Base-by-base conservation (phyloP, 2,113 vertebrate genomes). In the Ptilonorhynchus violaceus region DNA sequence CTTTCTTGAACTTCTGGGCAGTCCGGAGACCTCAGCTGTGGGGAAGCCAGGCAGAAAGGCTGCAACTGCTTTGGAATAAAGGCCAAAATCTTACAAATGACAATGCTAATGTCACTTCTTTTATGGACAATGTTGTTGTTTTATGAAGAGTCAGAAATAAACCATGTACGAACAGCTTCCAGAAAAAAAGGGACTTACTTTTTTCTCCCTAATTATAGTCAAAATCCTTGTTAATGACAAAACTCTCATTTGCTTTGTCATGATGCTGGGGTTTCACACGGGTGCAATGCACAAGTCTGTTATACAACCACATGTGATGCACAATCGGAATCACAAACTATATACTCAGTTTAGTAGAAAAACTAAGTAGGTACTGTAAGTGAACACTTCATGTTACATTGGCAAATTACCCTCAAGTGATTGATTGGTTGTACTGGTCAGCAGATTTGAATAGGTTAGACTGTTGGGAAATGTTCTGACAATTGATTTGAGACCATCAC, bases 351-450 rank as follows among this genome's bases (percentile, higher is more conserved):
- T 94, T 41, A 79, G 19, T 8, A 55, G 41, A 56, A 88, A 62
- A 89, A 76, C 3, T n/a, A 50, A 60, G 23, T 44, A 41, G 56
- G 11, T 64, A n/a, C 18, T 56, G 8, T 41, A 66, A 49, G 2
- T 7, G 17, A 72, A 42, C 23, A 22, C 25, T 66, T 69, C 15
- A 28, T 8, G 3, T 62, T 66, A 62, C 0, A 0, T 4, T 42
- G 35, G 27, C 31, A 69, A 88, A 88, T 59, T 80, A 47, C 15
- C 13, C 19, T 72, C 16, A 39, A 16, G 17, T 50, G 42, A 49
- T 21, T 58, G 35, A 35, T 49, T 62, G 53, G 16, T 56, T 86
- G 21, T 31, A 21, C 7, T 76, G 46, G 27, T 50, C 33, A 66
- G 50, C 14, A 88, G 35, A 53, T 77, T 52, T 76, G 58, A 66